A percentile compares a stretch with the other conserved stretches of the same genome.
Conservation (phyloP, 2,888 invertebrate genomes). For the Rosalia funebris region DNA sequence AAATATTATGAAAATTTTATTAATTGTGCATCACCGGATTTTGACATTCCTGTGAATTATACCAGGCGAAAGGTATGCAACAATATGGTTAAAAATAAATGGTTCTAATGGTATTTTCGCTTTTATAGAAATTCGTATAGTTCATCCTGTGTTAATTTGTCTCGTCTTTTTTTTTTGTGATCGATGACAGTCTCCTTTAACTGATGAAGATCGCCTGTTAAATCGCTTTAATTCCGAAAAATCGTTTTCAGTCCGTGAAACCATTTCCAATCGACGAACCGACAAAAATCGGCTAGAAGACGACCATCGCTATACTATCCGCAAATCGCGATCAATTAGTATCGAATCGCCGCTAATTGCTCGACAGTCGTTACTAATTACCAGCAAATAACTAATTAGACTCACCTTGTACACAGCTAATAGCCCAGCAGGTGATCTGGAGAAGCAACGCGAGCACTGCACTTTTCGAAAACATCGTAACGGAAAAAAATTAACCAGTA, state of each 20-base stretch:
- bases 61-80: too few species aligned
- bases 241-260: not conserved
- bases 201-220: too few species aligned
- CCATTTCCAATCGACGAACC: not conserved
- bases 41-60: too few species aligned
- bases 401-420: conserved; percentile 18
- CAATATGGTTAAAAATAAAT: too few species aligned
- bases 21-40: too few species aligned
- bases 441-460: not conserved
- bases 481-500: not conserved
- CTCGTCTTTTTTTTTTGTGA: too few species aligned
- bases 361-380: not conserved
- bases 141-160: too few species aligned
- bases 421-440: conserved; percentile 20
- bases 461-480: not conserved
- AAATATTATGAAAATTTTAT: too few species aligned
- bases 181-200: too few species aligned
- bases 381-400: not conserved
- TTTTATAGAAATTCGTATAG: too few species aligned
- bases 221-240: too few species aligned
- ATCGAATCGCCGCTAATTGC: not conserved
- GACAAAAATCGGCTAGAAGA: not conserved
- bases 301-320: not conserved
- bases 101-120: too few species aligned
- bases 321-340: not conserved